Percentiles rank a stretch among this genome's conserved stretches.
These are phyloP conservation scores for Salpingus planirostris DNA, from an alignment of 2,888 invertebrate species.

Conservation along the genomic window DNA sequence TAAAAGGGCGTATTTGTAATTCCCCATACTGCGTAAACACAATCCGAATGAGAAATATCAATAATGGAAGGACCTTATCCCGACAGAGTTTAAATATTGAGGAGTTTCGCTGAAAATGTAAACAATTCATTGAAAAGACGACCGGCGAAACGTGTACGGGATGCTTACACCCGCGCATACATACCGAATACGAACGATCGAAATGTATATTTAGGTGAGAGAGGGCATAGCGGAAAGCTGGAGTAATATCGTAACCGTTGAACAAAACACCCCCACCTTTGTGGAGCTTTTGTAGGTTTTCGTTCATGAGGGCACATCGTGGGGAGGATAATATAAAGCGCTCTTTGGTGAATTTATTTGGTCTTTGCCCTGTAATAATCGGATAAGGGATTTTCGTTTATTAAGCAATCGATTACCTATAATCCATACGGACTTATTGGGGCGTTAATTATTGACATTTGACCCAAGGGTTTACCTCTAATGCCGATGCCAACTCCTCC, in stretches of 20 bases:
- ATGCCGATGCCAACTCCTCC: constrained; percentile 1
- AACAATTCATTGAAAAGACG: neutral
- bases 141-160: neutral
- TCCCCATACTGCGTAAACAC: no score
- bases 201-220: constrained; percentile 11
- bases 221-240: neutral
- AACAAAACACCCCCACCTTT: constrained; percentile 10
- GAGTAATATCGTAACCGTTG: constrained; percentile 10
- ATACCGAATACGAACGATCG: neutral
- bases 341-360: constrained; percentile 37
- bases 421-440: constrained; percentile 31
- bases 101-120: neutral
- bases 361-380: constrained; percentile 35
- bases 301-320: constrained; percentile 27
- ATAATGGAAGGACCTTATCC: no score
- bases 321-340: no score
- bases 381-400: constrained; percentile 38
- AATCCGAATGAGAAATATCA: no score
- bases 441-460: constrained; percentile 31
- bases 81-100: no score
- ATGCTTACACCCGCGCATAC: neutral
- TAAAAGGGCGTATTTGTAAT: no score
- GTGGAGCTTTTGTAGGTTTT: constrained; percentile 31
- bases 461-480: constrained; percentile 17
- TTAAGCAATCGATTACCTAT: constrained; percentile 35